Evolutionary conservation across 2,888 invertebrate species (phyloP).

Genomic region (Hemistola chrysoprasaria): DNA sequence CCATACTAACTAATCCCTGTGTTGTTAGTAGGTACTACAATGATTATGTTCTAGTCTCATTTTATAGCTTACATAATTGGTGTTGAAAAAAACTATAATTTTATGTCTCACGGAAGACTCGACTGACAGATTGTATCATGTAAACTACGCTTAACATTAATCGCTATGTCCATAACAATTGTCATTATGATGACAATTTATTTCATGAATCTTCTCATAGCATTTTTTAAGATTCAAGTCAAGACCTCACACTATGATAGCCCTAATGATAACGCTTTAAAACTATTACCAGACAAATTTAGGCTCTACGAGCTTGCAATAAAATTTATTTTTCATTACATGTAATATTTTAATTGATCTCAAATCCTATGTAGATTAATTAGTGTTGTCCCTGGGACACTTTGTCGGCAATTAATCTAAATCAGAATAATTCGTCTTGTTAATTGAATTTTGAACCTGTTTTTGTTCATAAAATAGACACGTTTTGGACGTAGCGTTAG

Average conservation of each 20-base stretch:
- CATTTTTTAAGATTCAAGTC: conserved; percentile 44
- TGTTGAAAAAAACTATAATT: conserved; percentile 68
- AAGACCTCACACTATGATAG: conserved; percentile 68
- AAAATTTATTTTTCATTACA: conserved; percentile 10
- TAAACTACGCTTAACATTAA: conserved; percentile 69
- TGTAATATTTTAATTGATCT: conserved; percentile 60
- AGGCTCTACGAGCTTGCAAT: conserved; percentile 16
- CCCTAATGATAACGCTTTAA: conserved; percentile 40
- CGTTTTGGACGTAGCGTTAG: conserved; percentile 47
- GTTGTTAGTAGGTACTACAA: too few relatives aligned
- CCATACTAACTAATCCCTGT: conserved; percentile 32
- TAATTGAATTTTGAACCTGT: conserved; percentile 70
- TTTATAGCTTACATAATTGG: conserved; percentile 57
- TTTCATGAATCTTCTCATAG: conserved; percentile 60
- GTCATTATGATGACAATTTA: conserved; percentile 66
- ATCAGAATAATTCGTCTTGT: conserved; percentile 59
- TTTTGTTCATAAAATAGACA: conserved; percentile 39
- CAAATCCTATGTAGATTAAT: conserved; percentile 70
- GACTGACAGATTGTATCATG: conserved; percentile 65
- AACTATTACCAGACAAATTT: conserved; percentile 26
- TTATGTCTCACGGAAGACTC: conserved; percentile 64
- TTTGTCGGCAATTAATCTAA: conserved; percentile 70
- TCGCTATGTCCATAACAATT: conserved; percentile 58
- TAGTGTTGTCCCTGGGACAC: conserved; percentile 70
- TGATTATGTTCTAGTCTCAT: conserved; percentile 58